Base-by-base conservation (phyloP, 2,888 invertebrate genomes). In the Cheilosia grossa region DNA sequence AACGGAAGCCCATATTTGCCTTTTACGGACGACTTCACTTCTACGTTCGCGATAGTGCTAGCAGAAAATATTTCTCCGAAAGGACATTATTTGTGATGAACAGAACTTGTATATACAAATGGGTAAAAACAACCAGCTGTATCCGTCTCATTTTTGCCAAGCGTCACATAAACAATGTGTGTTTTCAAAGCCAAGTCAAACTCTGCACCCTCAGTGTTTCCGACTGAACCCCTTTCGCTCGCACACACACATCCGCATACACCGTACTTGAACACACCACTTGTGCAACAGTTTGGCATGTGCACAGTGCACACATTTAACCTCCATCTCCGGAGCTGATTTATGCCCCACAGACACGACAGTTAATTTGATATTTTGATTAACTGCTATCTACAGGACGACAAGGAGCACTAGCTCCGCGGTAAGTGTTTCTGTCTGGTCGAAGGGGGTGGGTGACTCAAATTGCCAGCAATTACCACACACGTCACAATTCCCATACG, bases 351-450 rank as follows among this genome's bases (percentile, higher is more conserved):
- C 90, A 90, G 90, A 90, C 91, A 91, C 91, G 91, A 91, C 90
- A 91, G 90, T 91, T 91, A 91, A 91, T 91, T 91, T 91, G 91
- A 91, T 91, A 91, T 91, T 91, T 91, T 91, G 91, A 91, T 91
- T 91, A 91, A 91, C 91, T 91, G 89, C 91, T 89, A 88, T 89
- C 80, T 79, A 78, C 81, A 83, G 82, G 82, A 78, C 77, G 75
- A 70, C 58, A 74, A 63, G 40, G 58, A 66, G 70, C 56, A 27
- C 1, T 15, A 24, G 19, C 47, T 47, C 15, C 13, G 33, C 49
- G 70, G 58, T 21, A 63, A 47, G 61, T 67, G 74, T 30, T 40
- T 19, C 44, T 21, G 7, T n/a, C 70, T 24, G 9, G 42, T n/a
- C 21, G 40, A 54, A 67, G 58, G 44, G 54, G 61, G 74, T 61